Base-by-base conservation (phyloP, 2,797 vertebrate species). In the Buphagus erythrorhynchus region DNA sequence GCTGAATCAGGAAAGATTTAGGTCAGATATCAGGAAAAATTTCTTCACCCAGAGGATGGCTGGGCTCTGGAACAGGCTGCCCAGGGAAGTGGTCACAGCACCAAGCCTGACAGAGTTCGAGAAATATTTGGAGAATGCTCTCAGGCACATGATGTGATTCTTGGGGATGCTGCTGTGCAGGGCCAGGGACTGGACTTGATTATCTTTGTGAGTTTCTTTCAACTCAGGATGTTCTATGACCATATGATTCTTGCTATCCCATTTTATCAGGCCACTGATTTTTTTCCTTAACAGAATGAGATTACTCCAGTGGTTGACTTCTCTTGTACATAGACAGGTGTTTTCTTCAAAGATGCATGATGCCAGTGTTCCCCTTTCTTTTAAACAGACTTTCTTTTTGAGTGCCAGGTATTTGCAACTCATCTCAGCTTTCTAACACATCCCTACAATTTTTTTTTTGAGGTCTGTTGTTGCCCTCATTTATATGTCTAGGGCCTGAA, bases 101-200 rank as follows among this genome's bases (percentile, higher is more conserved):
- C 6, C 16, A 72, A 51, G 5, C 3, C 43, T 45, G 67, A 51
- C 19, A 51, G n/a, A 58, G 16, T 13, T 51, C 51, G 43, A 58
- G n/a, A 43, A 45, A 6, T 6, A 4, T 72, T 79, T 38, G 13
- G 24, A 58, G 5, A 36, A 6, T 2, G 2, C 11, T 65, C 7
- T 51, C 51, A 58, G n/a, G 22, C 5, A n/a, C 2, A 12, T 3
- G 4, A 5, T 58, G 9, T 38, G 22, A 43, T 11, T 65, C 28
- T 8, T 43, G 28, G 43, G 6, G 7, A 58, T 25, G 22, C 11
- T 65, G 19, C 36, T 65, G 11, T 72, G 28, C 24, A 33, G 24
- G 28, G 19, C 2, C 13, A 51, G 22, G 19, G 45, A 24, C 3
- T 65, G 0, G 3, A 38, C 7, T 51, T n/a, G 7, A n/a, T 38